Conservation (phyloP, 2,888 invertebrate species). For the Drosophila kuntzei region DNA sequence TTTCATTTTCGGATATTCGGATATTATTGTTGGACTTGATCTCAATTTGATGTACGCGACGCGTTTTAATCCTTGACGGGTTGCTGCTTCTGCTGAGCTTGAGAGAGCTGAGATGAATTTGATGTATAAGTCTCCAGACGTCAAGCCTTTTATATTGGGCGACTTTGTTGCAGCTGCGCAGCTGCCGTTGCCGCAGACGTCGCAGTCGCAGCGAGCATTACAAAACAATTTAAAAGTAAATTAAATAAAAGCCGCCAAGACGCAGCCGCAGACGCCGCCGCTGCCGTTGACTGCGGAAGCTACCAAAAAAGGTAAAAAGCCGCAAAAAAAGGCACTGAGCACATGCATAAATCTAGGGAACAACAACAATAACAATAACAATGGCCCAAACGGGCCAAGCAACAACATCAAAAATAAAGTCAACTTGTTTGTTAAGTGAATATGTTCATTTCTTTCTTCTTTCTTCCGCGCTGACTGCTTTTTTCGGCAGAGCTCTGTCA, state of each 20-base stretch:
- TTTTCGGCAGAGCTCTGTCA: constrained; percentile 59
- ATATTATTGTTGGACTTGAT: constrained; percentile 9
- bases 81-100: constrained; percentile 74
- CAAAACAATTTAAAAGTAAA: constrained; percentile 80
- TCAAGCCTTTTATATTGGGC: constrained; percentile 85
- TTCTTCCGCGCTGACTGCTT: constrained; percentile 41
- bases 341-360: constrained; percentile 66
- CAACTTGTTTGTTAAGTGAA: constrained; percentile 82
- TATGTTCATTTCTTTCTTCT: constrained; percentile 69
- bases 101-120: constrained; percentile 84
- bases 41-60: constrained; percentile 36
- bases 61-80: constrained; percentile 66
- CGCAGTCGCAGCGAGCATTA: constrained; percentile 67
- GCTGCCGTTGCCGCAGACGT: constrained; percentile 35
- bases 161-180: constrained; percentile 61
- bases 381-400: constrained; percentile 58
- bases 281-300: constrained; percentile 67
- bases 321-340: constrained; percentile 63
- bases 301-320: constrained; percentile 54
- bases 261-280: constrained; percentile 36
- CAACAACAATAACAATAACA: constrained; percentile 19
- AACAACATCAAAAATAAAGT: constrained; percentile 76
- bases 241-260: constrained; percentile 58
- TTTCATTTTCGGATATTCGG: constrained; percentile 82
- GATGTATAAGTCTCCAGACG: constrained; percentile 83